Evolutionary conservation across 1,140 invertebrate genomes (phyloP).

Genomic region (Pogonus chalceus): DNA sequence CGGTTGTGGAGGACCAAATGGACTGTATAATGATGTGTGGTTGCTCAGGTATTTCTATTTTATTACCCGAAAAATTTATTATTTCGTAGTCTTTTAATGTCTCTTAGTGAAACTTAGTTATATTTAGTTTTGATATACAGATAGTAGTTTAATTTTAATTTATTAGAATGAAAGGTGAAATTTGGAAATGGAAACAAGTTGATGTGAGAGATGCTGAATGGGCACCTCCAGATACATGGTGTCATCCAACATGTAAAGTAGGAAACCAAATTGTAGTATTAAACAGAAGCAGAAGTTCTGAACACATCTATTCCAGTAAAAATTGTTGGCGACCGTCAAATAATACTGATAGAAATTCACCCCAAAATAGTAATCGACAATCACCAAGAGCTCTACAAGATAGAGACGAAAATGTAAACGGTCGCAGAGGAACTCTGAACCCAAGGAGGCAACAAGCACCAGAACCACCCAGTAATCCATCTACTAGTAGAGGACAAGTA

Average conservation of each 20-base stretch:
- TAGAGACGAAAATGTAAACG: conserved; percentile 63
- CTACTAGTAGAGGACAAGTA: not conserved
- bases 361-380: conserved; percentile 33
- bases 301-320: conserved; percentile 26
- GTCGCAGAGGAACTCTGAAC: conserved; percentile 48
- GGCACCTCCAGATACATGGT: conserved; percentile 79
- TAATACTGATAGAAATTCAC: conserved; percentile 25
- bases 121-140: not conserved
- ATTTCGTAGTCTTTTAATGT: too few species aligned
- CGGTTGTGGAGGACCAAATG: conserved; percentile 46
- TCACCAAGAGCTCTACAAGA: conserved; percentile 42
- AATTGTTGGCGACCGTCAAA: conserved; percentile 20
- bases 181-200: conserved; percentile 76
- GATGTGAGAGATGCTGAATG: conserved; percentile 63
- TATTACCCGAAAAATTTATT: too few species aligned
- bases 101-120: not conserved
- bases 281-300: conserved; percentile 42
- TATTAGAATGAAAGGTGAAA: conserved; percentile 47
- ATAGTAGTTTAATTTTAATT: not conserved
- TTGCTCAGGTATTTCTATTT: conserved; percentile 29
- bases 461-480: not conserved
- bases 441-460: not conserved
- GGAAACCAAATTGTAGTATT: conserved; percentile 55
- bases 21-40: conserved; percentile 54
- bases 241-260: conserved; percentile 83